Evolutionary conservation across 2,797 vertebrate species (phyloP), one percentile per base, ranked within the genome.

Genomic region (Avahi laniger): DNA sequence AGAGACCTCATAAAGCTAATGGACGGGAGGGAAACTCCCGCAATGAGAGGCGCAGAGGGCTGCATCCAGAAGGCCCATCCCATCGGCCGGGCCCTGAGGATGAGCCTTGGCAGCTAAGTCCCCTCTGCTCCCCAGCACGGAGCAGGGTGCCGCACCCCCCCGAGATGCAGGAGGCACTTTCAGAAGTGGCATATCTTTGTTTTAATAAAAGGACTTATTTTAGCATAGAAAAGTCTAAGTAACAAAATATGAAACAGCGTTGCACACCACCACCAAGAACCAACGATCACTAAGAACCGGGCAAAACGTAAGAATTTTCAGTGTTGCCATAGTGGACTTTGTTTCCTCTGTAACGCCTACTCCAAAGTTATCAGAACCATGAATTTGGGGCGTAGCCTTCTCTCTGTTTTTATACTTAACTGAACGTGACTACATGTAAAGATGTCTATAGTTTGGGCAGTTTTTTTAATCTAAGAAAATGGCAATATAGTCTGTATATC

Each of bases 201-300:
- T 61, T 88, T 7, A 57, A 26, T 7, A 80, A 6, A 17, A 85
- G 54, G 63, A 43, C 28, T 65, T 18, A 30, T 54, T 57, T 26
- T 69, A 69, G 59, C 2, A 28, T 28, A 61, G 43, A 28, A 61
- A 38, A 41, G 28, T 30, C n/a, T 35, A 46, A 20, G 15, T 18
- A 89, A 20, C 20, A 54, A 63, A 69, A n/a, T n/a, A 14, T 7
- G 12, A 48, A 80, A 28, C 33, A 22, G 35, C 20, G 1, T 22
- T 50, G 26, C 1, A 0, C 8, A 35, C 46, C 46, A 24, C n/a
- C 15, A 7, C n/a, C 3, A 4, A n/a, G 5, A 30, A 26, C 9
- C 2, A n/a, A 50, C 10, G 28, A 26, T 30, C 3, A 7, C 67
- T 7, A 35, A 41, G 17, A 3, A 18, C 12, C 61, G 8, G 13